Conservation (phyloP, 2,888 invertebrate genomes). For the Alloscopus bannaensis region DNA sequence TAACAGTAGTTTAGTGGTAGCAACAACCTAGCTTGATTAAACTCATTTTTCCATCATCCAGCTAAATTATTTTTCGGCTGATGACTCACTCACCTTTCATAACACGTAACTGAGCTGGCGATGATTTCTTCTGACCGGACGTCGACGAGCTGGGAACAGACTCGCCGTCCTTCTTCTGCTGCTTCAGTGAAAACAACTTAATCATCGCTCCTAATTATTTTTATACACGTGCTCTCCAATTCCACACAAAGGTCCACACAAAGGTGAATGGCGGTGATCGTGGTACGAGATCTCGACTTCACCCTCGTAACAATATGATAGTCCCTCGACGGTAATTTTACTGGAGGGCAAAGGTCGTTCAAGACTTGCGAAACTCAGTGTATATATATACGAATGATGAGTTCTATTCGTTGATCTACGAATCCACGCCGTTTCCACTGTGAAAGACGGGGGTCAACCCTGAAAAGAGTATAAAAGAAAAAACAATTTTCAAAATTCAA, state of each 20-base stretch:
- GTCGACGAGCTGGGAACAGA: constrained; percentile 81
- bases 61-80: background rate
- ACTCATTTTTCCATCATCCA: too few species aligned
- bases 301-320: background rate
- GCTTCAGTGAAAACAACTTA: constrained; percentile 97
- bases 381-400: too few species aligned
- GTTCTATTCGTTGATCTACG: too few species aligned
- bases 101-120: constrained; percentile 97
- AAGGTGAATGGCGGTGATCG: too few species aligned
- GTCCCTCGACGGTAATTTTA: background rate
- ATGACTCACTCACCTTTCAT: constrained; percentile 99
- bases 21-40: too few species aligned
- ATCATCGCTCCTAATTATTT: constrained; percentile 82
- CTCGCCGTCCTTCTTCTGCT: constrained; percentile 98
- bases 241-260: background rate
- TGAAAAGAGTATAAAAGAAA: too few species aligned
- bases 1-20: background rate
- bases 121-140: constrained; percentile 89
- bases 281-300: too few species aligned
- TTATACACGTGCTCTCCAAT: background rate
- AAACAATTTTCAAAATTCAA: too few species aligned
- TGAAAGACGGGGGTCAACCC: too few species aligned
- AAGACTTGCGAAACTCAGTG: background rate
- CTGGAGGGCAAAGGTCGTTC: background rate
- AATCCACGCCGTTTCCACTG: too few species aligned